phyloP scores from a whole-genome alignment of 2,797 vertebrate genomes.

The Varecia variegata region DNA sequence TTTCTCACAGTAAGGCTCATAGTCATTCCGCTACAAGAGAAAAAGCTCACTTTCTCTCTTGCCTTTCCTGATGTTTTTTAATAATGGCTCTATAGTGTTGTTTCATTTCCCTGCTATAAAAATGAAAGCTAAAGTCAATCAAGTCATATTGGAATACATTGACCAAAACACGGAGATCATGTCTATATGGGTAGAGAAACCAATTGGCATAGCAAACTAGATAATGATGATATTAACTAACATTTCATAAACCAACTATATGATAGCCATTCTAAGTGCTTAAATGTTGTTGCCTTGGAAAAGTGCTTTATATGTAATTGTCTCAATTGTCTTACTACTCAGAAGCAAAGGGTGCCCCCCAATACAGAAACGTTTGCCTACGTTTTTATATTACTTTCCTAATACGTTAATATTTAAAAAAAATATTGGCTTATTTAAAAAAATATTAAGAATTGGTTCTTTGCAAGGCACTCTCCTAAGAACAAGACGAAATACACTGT shows the following conservation, averaged over 20 bases:
- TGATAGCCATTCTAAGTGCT: conserved; percentile 6
- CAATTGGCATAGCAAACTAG: background rate
- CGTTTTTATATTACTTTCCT: background rate
- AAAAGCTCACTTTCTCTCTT: background rate
- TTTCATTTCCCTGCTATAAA: background rate
- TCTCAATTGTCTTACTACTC: conserved; percentile 30
- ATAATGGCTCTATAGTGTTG: background rate
- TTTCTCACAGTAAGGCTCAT: background rate
- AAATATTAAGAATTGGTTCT: background rate
- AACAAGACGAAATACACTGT: background rate
- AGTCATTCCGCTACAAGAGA: background rate
- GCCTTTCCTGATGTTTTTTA: background rate
- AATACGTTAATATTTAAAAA: background rate
- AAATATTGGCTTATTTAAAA: background rate
- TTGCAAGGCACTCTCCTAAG: background rate
- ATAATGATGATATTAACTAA: conserved; percentile 42
- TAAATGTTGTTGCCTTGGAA: conserved; percentile 48
- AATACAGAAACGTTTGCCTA: background rate
- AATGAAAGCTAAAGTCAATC: background rate
- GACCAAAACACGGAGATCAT: background rate
- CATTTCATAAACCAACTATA: conserved; percentile 49
- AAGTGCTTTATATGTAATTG: background rate
- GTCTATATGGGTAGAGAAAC: background rate
- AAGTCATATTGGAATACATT: background rate
- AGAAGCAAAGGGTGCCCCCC: background rate